Conservation (phyloP, 2,888 invertebrate genomes). For the Tachina fera region DNA sequence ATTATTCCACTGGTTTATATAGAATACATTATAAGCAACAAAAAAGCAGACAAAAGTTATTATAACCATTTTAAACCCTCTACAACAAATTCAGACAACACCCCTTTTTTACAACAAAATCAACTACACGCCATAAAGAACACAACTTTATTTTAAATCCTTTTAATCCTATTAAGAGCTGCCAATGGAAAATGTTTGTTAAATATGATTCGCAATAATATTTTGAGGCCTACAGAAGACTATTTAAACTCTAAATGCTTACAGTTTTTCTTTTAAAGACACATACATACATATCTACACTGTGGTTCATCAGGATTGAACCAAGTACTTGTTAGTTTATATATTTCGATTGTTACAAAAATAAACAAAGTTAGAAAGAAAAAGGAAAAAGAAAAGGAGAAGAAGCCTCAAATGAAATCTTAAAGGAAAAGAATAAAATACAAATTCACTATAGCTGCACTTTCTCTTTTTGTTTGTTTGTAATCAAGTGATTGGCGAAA, state of each 20-base stretch:
- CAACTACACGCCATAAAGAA: not conserved
- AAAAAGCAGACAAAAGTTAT: too few species aligned
- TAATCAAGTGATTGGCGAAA: too few species aligned
- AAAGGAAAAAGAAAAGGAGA: too few species aligned
- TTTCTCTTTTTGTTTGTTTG: too few species aligned
- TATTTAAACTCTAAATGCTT: conserved; percentile 1
- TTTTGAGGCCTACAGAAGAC: not conserved
- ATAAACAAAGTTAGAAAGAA: too few species aligned
- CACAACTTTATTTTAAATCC: not conserved
- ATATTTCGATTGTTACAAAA: too few species aligned
- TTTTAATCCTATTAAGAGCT: conserved; percentile 34
- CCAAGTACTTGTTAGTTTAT: too few species aligned
- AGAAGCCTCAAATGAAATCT: too few species aligned
- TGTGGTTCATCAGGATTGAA: too few species aligned
- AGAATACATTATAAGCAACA: not conserved
- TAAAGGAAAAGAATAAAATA: too few species aligned
- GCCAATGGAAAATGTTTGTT: conserved; percentile 27
- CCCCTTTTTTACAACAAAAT: not conserved
- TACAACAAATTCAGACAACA: not conserved
- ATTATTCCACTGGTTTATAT: not conserved
- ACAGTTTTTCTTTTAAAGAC: not conserved
- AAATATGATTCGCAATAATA: conserved; percentile 15
- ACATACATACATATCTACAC: not conserved
- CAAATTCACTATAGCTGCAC: too few species aligned
- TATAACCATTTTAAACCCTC: conserved; percentile 12